Base-by-base conservation (phyloP, 2,113 vertebrate genomes). In the Dinomys branickii region DNA sequence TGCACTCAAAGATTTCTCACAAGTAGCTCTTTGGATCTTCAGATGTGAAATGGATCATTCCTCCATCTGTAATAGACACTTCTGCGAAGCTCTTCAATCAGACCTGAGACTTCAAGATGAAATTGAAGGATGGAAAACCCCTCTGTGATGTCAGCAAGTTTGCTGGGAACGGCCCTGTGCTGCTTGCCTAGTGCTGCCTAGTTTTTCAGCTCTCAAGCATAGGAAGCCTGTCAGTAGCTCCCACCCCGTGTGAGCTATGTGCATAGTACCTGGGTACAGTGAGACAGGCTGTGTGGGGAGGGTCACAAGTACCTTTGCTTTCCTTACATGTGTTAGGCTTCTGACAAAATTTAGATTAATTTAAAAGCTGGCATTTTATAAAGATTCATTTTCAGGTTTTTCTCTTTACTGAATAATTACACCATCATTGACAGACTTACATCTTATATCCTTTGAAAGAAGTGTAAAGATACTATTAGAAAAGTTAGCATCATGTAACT, bases 51-150 rank as follows among this genome's bases (percentile, higher is more conserved):
- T 97, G 98, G 96, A 94, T 98, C 97, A 96, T 96, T 98, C 94
- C 90, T 97, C 98, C 95, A 87, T 95, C 95, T 94, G 92, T 98
- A 97, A 98, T 95, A 97, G 94, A 97, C 96, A 84, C 93, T 97
- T 98, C 97, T 83, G 87, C 94, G 97, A 97, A 97, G 94, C 94
- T 98, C 97, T 98, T 97, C 98, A 98, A 97, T 98, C 98, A 98
- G 97, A 97, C 95, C 96, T 86, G 94, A 95, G 96, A 88, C 97
- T 95, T 95, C 95, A 98, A 97, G 97, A 96, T 97, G 95, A 97
- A 96, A 92, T 93, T 85, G 90, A 93, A 87, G 88, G 85, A n/a
- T 86, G 61, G 85, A 88, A 90, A 84, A 65, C 90, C 80, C 85
- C 71, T 67, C 67, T 56, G 41, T 63, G 22, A 41, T 83, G 58